Evolutionary conservation across 2,888 invertebrate species (phyloP), one percentile per base, ranked within the genome.

Genomic region (Philereme vetulata): DNA sequence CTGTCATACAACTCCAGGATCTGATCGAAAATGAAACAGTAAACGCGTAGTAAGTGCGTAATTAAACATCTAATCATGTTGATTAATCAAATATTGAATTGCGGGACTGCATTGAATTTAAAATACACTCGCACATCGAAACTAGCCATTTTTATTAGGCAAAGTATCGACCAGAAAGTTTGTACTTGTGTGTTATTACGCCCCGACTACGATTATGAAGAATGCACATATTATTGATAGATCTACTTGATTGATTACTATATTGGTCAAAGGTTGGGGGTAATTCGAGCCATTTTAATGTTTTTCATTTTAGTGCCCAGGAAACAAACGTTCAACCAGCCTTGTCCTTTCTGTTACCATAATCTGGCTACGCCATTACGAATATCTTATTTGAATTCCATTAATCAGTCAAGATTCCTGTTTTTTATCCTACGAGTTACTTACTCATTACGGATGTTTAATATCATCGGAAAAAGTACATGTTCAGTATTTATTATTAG

Each of bases 341-440:
- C 43, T 49, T 49, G 9, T 4, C 40, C 10, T 55, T 40, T 34
- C 21, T 10, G 6, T 47, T 42, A 52, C 33, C 50, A 35, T 51
- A 50, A 38, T 35, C 47, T 45, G 60, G 56, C 60, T 52, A 46
- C 53, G 53, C 42, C 53, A 36, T 5, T 36, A 36, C 11, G 43
- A 54, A 48, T 53, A 51, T 38, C 48, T 48, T 56, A 49, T 61
- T 45, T 47, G 46, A 57, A 53, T 61, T 57, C 36, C 50, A 61
- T 53, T 53, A 53, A 45, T 56, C 53, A 61, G 61, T 61, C 56
- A 50, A 53, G 49, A 53, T 57, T 51, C 50, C 56, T 61, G 61
- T 57, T 56, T 34, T 47, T 21, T 32, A 47, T 47, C 32, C 51
- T 56, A 56, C 33, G 32, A 48, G 43, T 52, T 36, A 42, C 9